Conservation (phyloP, 2,113 vertebrate species). For the Tachuris rubrigastra region DNA sequence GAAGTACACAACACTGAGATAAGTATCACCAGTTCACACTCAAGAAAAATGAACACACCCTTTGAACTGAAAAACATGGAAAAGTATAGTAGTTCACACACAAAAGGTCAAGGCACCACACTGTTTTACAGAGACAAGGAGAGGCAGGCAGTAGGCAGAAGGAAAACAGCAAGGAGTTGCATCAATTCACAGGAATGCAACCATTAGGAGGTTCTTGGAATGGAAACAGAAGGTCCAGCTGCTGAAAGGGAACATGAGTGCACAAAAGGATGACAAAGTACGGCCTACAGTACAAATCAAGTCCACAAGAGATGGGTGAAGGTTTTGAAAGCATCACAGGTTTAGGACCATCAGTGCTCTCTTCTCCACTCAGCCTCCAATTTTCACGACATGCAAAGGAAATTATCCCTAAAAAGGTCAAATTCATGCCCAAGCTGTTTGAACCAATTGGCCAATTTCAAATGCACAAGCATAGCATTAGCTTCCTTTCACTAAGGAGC, state of each 20-base stretch:
- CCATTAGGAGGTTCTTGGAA: background rate
- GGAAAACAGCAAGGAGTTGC: background rate
- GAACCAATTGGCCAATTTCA: background rate
- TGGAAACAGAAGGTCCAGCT: background rate
- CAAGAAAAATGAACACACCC: background rate
- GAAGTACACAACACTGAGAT: background rate
- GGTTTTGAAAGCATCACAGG: background rate
- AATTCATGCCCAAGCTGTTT: background rate
- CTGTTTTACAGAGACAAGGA: background rate
- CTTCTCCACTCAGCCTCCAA: background rate
- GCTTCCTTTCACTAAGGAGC: background rate
- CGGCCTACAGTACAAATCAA: background rate
- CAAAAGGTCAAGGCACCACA: background rate
- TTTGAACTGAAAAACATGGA: background rate
- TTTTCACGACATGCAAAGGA: background rate
- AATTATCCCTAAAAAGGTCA: background rate
- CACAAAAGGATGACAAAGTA: background rate
- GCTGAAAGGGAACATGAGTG: rapidly evolving
- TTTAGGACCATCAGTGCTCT: background rate
- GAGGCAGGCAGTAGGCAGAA: background rate
- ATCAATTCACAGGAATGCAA: background rate
- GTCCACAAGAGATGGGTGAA: background rate
- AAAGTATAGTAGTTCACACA: background rate
- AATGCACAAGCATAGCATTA: background rate
- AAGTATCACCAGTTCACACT: background rate